phyloP scores from a whole-genome alignment of 2,888 invertebrate genomes.

The Gymnocheta viridis region DNA sequence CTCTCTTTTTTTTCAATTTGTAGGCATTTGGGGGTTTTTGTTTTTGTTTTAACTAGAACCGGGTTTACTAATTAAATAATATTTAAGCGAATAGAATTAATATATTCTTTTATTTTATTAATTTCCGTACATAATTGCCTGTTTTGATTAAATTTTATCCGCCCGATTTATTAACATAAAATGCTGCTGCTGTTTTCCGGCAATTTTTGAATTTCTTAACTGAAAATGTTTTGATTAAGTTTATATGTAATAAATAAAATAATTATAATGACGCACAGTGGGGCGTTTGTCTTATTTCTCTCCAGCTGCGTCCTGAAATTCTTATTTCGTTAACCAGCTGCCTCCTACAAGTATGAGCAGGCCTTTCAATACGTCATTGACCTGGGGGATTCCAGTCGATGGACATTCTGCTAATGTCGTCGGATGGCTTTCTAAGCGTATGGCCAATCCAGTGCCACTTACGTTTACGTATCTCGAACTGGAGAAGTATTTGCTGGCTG shows the following conservation, averaged over 20 bases:
- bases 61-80: not conserved
- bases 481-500: no score
- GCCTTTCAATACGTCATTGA: no score
- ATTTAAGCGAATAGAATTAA: not conserved
- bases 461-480: no score
- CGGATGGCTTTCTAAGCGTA: no score
- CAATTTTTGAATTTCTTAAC: no score
- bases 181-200: not conserved
- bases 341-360: no score
- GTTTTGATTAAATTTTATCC: not conserved
- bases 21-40: not conserved
- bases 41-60: not conserved
- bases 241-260: not conserved
- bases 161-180: not conserved
- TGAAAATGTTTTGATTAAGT: not conserved
- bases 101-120: not conserved
- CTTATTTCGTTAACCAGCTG: no score
- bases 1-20: no score
- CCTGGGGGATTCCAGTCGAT: no score
- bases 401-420: no score
- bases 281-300: not conserved
- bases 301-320: no score
- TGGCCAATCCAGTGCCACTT: no score
- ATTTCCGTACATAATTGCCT: not conserved
- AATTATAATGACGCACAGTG: not conserved